phyloP scores from a whole-genome alignment of 2,797 vertebrate species.

The Myoxocephalus aenaeus region DNA sequence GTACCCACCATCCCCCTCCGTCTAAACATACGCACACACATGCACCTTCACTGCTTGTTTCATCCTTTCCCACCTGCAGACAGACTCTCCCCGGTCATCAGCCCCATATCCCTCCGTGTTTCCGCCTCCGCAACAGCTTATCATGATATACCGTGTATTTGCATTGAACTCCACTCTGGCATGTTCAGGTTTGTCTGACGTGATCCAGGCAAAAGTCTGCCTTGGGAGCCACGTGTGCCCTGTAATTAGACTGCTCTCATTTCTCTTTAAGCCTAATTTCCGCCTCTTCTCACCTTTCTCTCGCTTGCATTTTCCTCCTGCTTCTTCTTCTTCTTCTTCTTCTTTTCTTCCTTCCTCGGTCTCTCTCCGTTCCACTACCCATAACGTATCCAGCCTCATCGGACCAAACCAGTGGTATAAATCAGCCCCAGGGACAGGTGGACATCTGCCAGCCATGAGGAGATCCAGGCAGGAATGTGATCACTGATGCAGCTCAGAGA shows the following conservation, averaged over 20 bases:
- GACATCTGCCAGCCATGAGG: constrained; percentile 76
- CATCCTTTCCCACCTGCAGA: constrained; percentile 67
- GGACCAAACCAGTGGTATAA: constrained; percentile 57
- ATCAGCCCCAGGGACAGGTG: constrained; percentile 76
- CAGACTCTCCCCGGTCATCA: constrained; percentile 43
- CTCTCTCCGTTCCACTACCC: background rate
- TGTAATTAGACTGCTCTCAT: constrained; percentile 54
- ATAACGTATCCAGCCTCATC: constrained; percentile 45
- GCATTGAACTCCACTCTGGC: constrained; percentile 29
- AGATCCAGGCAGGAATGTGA: constrained; percentile 72
- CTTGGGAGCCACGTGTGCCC: constrained; percentile 40
- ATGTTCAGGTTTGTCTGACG: constrained; percentile 53
- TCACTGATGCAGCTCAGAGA: constrained; percentile 49
- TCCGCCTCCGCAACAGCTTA: constrained; percentile 50
- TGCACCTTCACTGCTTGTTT: constrained; percentile 52
- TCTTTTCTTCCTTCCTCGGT: background rate
- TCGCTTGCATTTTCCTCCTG: background rate
- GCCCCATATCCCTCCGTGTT: constrained; percentile 18
- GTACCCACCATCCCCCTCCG: constrained; percentile 18
- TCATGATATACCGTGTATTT: constrained; percentile 39
- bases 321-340: background rate
- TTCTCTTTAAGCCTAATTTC: constrained; percentile 50
- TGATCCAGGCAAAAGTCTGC: constrained; percentile 43
- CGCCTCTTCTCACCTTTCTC: constrained; percentile 34
- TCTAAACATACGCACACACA: constrained; percentile 7